These are phyloP conservation scores for Thymelicus lineola DNA, from an alignment of 2,888 invertebrate genomes.

Conservation along the genomic window DNA sequence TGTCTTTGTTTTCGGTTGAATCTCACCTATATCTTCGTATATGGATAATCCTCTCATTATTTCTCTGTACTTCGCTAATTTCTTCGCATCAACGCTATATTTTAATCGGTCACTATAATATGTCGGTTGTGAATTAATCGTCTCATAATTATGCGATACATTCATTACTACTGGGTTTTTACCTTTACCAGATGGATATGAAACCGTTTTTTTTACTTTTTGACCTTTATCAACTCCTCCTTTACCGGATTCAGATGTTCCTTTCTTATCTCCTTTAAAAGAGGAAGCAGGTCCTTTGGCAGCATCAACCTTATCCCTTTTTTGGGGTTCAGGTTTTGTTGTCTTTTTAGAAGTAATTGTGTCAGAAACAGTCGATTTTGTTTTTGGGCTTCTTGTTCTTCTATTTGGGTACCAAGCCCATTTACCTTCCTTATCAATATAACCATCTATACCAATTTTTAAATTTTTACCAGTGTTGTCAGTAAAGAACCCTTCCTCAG, in stretches of 20 bases:
- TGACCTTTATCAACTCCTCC: conserved; percentile 39
- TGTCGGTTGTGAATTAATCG: conserved; percentile 40
- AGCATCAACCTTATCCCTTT: conserved; percentile 36
- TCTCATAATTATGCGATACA: conserved; percentile 57
- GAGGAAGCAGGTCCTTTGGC: conserved; percentile 28
- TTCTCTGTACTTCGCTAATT: conserved; percentile 65
- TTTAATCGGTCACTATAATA: conserved; percentile 38
- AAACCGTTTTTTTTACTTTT: conserved; percentile 48
- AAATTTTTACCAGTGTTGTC: conserved; percentile 58
- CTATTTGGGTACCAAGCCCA: conserved; percentile 70
- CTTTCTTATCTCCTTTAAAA: conserved; percentile 48
- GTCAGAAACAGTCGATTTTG: conserved; percentile 52
- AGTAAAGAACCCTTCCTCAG: conserved; percentile 72
- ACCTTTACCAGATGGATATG: conserved; percentile 48
- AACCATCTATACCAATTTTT: conserved; percentile 75
- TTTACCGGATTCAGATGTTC: conserved; percentile 38
- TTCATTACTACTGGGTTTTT: conserved; percentile 63
- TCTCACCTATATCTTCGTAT: conserved; percentile 62
- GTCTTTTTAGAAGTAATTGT: conserved; percentile 47
- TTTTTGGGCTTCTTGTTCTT: conserved; percentile 48
- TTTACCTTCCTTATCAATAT: conserved; percentile 71
- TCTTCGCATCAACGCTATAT: conserved; percentile 53
- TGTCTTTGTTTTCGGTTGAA: conserved; percentile 58
- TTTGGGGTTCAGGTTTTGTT: conserved; percentile 40
- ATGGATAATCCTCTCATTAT: conserved; percentile 66